phyloP scores from a whole-genome alignment of 2,113 vertebrate species.

The Tamias sibiricus region DNA sequence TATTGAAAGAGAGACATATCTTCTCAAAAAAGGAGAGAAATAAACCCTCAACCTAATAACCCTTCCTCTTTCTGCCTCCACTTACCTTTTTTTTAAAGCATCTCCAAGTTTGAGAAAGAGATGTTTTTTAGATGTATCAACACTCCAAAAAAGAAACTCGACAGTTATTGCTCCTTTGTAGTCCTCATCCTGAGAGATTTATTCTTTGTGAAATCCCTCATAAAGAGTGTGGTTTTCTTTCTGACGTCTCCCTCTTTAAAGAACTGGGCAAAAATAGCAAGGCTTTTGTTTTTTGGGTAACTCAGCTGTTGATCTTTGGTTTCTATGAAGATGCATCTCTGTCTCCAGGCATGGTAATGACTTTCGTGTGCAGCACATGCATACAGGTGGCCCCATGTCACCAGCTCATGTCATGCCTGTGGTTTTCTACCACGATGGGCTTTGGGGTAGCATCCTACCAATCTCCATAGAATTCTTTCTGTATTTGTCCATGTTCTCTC shows the following conservation, averaged over 20 bases:
- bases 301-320: background rate
- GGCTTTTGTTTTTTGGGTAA: background rate
- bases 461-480: background rate
- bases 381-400: background rate
- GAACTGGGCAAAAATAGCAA: background rate
- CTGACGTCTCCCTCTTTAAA: constrained; percentile 2
- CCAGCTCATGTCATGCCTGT: background rate
- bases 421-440: background rate
- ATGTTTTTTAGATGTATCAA: background rate
- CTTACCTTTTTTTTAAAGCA: constrained; percentile 50
- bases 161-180: background rate
- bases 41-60: constrained; percentile 52
- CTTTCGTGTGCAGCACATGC: background rate
- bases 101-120: background rate
- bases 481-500: background rate
- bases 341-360: background rate
- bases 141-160: background rate
- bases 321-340: background rate
- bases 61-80: constrained; percentile 46
- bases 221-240: constrained; percentile 18
- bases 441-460: background rate
- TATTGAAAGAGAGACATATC: constrained; percentile 71
- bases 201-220: background rate
- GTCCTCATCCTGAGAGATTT: background rate
- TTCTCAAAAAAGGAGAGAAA: constrained; percentile 60